Evolutionary conservation across 2,888 invertebrate genomes (phyloP), one percentile per base, ranked within the genome.

Genomic region (Anoncus sp.): DNA sequence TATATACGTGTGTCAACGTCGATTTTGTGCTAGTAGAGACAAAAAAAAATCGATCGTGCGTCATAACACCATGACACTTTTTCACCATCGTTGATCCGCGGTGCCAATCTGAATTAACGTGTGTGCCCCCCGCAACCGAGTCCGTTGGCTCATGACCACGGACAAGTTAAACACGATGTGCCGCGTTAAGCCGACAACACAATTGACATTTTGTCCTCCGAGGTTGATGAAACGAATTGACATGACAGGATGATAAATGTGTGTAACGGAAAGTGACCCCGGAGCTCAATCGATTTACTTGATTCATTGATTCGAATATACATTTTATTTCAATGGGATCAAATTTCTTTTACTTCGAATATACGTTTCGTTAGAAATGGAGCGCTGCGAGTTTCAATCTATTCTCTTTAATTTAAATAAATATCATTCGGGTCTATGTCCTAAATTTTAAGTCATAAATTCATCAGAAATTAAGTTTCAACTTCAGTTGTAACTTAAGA

Each of bases 31-130:
- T 14, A 49, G 62, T 5, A 27, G 20, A n/a, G n/a, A n/a, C n/a
- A n/a, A n/a, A n/a, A n/a, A 22, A 69, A 69, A 53, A 12, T 31
- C 20, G 20, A 45, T 40, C 20, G 43, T 62, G 40, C 51, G 40
- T 71, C 60, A 60, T 71, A 31, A 55, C 47, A 38, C 22, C 12
- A 59, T 57, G 18, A 31, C 14, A 47, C 35, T 38, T 40, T 40
- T 49, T 31, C 38, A 22, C n/a, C 45, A 16, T 24, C 51, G 51
- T 47, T 22, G 16, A 51, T 71, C 49, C 49, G 16, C 38, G 16
- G 24, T 10, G 49, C 24, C 60, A 59, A 60, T 60, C 59, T 49
- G 38, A 59, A 47, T 60, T 60, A 70, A 38, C 38, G 59, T 22
- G 35, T 4, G 16, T 35, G 14, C n/a, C n/a, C n/a, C n/a, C 31